These are phyloP conservation scores for Clamator glandarius DNA, from an alignment of 2,797 vertebrate genomes.

Conservation along the genomic window DNA sequence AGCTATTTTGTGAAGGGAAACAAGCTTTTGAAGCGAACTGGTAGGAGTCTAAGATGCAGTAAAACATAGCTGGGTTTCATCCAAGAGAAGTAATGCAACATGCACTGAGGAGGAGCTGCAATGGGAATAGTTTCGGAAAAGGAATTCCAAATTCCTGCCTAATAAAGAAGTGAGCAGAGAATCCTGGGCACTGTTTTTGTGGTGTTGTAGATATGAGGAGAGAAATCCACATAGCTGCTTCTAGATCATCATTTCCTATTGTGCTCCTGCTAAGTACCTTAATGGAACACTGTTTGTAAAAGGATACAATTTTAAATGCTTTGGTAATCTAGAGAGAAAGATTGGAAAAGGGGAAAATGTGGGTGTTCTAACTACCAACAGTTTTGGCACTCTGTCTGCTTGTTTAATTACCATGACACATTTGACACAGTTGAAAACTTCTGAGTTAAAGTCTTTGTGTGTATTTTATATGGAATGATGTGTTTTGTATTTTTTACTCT, in stretches of 20 bases:
- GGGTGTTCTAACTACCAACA: background rate
- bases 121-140: background rate
- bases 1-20: background rate
- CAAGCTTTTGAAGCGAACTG: background rate
- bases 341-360: background rate
- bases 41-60: background rate
- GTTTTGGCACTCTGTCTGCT: background rate
- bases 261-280: background rate
- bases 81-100: background rate
- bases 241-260: background rate
- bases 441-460: constrained; percentile 20
- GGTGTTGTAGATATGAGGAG: background rate
- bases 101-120: background rate
- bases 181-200: background rate
- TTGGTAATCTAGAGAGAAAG: background rate
- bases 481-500: constrained; percentile 23
- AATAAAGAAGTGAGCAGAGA: background rate
- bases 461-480: background rate
- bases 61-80: background rate
- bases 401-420: constrained; percentile 10
- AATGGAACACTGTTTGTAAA: background rate
- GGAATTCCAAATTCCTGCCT: background rate
- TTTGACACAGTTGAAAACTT: constrained; percentile 37
- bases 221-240: background rate
- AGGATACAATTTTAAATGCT: background rate